A percentile compares a stretch with the other conserved stretches of the same genome.
These are phyloP conservation scores for Anas platyrhynchos DNA, from an alignment of 2,113 vertebrate genomes.

Conservation along the genomic window DNA sequence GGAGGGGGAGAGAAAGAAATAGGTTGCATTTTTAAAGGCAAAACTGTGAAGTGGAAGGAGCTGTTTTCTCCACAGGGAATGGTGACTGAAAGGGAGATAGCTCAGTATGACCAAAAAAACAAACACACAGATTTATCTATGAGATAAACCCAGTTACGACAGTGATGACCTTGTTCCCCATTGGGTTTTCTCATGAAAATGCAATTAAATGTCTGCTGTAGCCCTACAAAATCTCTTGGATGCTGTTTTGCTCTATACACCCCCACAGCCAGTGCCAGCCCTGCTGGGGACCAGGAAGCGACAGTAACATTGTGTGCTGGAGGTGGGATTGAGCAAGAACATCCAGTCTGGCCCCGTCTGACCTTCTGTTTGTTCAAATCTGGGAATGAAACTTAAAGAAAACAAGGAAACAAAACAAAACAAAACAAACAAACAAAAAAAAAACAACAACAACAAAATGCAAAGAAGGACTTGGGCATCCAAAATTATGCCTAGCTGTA, in stretches of 20 bases:
- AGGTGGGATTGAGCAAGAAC: neutral
- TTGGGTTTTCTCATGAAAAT: neutral
- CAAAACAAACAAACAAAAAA: no score
- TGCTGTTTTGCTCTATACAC: neutral
- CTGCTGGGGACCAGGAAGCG: neutral
- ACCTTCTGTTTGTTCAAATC: neutral
- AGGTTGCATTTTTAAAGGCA: neutral
- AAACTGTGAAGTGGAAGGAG: neutral
- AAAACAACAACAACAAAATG: neutral
- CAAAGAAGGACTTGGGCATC: neutral
- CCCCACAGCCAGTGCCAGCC: neutral
- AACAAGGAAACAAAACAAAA: neutral
- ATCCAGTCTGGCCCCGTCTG: neutral
- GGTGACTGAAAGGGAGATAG: neutral
- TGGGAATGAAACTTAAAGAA: neutral
- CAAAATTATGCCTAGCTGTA: neutral
- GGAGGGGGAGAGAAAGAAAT: neutral
- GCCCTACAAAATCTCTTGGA: neutral
- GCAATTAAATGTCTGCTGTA: neutral
- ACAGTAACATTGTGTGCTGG: no score
- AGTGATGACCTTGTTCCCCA: neutral
- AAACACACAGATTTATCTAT: neutral
- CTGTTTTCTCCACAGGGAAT: neutral
- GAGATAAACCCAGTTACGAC: neutral
- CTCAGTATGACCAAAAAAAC: accelerated